These are phyloP conservation scores for Leptodactylus fuscus DNA, from an alignment of 2,113 vertebrate species.

Conservation along the genomic window DNA sequence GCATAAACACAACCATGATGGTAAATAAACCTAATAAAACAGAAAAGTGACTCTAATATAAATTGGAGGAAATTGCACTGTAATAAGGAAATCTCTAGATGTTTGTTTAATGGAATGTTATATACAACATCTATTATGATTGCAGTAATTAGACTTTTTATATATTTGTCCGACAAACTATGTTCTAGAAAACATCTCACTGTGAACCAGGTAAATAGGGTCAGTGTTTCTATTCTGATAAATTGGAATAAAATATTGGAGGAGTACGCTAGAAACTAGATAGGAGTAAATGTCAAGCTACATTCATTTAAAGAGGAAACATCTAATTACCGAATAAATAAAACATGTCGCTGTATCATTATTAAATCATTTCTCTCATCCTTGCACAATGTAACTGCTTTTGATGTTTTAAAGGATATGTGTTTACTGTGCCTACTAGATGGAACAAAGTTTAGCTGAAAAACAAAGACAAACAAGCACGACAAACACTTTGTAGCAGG, in stretches of 20 bases:
- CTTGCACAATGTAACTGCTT: not conserved
- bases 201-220: not conserved
- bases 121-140: slow-evolving; percentile 11
- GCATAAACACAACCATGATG: slow-evolving; percentile 21
- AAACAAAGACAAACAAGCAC: not conserved
- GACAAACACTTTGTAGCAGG: not conserved
- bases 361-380: not conserved
- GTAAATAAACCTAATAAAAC: slow-evolving; percentile 45
- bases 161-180: slow-evolving; percentile 9
- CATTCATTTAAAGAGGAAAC: not conserved
- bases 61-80: slow-evolving; percentile 41
- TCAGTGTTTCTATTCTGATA: not conserved
- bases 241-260: not conserved
- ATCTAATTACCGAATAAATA: slow-evolving; percentile 7
- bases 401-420: too few species aligned
- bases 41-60: slow-evolving; percentile 10
- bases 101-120: slow-evolving; percentile 34
- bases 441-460: not conserved
- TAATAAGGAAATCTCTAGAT: slow-evolving; percentile 38
- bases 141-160: slow-evolving; percentile 21
- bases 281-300: not conserved
- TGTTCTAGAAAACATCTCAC: not conserved
- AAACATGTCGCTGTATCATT: not conserved
- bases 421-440: not conserved
- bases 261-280: not conserved